Evolutionary conservation across 23 tunicate genomes (phyloP), one percentile per base, ranked within the genome.

Genomic region (Trididemnum miniatum): DNA sequence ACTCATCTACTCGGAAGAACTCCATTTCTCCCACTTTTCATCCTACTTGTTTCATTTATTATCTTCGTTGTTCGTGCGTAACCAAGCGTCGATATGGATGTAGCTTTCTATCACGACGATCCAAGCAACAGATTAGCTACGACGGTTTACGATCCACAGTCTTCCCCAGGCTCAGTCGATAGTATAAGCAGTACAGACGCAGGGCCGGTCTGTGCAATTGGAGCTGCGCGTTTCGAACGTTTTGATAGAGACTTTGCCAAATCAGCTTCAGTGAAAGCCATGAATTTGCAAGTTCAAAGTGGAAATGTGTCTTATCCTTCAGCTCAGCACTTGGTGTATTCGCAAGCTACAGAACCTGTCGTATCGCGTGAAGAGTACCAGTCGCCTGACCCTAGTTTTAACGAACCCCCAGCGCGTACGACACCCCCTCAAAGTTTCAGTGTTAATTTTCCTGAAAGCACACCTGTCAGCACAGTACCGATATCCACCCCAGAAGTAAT

Each of bases 141-240:
- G 35, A 59, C 44, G 65, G 65, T 78, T 44, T 91, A 86, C 87
- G 91, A 86, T 65, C 88, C 80, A 64, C 97, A 91, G 86, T 86
- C 97, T 34, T 91, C 97, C 35, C 97, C 97, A 20, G 85, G 97
- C 84, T 91, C 97, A 34, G 97, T 91, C 22, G 97, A 83, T 35
- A 91, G 97, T 89, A 59, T 76, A 29, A 75, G 80, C 64, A 91
- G 97, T 69, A 82, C 88, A 37, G 97, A 91, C 87, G 89, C 74
- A 20, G 96, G 89, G 4, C 86, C 85, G 0, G 87, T 91, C 34
- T 59, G 87, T 25, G 88, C 91, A 24, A 82, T 86, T 30, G 75
- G 7, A 20, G 22, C 75, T 5, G 38, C 37, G 7, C 62, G 84
- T 62, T 31, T 30, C 83, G 44, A 59, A 65, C 54, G 76, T 3